phyloP scores from a whole-genome alignment of 2,888 invertebrate genomes.

The Piscicola geometra region DNA sequence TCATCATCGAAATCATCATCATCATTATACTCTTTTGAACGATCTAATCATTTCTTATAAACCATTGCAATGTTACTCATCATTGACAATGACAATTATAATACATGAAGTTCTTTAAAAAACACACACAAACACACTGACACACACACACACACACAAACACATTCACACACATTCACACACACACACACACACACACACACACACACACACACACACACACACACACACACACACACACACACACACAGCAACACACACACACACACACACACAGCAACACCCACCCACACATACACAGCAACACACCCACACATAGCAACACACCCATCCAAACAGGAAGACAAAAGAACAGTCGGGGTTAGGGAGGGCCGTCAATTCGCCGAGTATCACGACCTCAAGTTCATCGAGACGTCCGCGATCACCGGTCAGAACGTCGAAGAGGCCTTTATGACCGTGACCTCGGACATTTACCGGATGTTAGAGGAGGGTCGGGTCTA shows the following conservation, averaged over 20 bases:
- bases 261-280: neutral
- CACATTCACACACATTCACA: no score
- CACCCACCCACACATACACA: neutral
- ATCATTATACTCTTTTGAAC: neutral
- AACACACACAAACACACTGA: neutral
- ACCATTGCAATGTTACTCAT: no score
- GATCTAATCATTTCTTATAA: neutral
- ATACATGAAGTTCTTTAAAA: no score
- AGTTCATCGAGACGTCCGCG: slow-evolving; percentile 93
- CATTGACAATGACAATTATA: no score
- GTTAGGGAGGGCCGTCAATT: slow-evolving; percentile 76
- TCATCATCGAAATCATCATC: slow-evolving; percentile 8
- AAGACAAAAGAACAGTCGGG: slow-evolving; percentile 35
- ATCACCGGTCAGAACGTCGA: slow-evolving; percentile 86
- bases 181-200: no score
- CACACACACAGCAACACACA: neutral
- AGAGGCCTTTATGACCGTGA: slow-evolving; percentile 81
- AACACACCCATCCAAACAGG: slow-evolving; percentile 9
- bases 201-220: neutral
- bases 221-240: neutral
- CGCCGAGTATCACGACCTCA: slow-evolving; percentile 83
- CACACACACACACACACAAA: no score
- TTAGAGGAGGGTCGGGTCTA: slow-evolving; percentile 82
- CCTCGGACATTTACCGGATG: slow-evolving; percentile 74
- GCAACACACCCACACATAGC: neutral